Percentiles rank a stretch among this genome's conserved stretches.
Evolutionary conservation across 2,113 vertebrate genomes (phyloP).

Genomic region (Monopterus albus): DNA sequence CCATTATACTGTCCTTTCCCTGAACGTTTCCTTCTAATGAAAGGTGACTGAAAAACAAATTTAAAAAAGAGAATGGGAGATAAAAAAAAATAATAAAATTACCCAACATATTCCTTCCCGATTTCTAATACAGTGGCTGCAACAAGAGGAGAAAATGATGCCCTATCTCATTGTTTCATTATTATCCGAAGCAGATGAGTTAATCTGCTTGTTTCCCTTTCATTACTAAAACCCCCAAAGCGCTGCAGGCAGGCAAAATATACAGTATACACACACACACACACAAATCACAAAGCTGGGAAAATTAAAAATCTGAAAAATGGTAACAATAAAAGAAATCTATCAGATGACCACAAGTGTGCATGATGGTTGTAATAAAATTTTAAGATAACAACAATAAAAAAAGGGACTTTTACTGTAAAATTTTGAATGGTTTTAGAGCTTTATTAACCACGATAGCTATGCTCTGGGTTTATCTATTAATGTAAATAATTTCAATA

Average conservation of each 20-base stretch:
- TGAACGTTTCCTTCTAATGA: conserved; percentile 43
- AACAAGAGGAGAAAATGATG: conserved; percentile 44
- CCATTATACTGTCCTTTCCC: conserved; percentile 39
- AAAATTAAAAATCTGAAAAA: conserved; percentile 51
- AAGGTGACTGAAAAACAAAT: conserved; percentile 10
- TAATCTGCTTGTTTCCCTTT: conserved; percentile 79
- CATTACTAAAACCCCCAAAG: conserved; percentile 64
- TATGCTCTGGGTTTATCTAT: not conserved
- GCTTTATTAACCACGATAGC: conserved; percentile 1
- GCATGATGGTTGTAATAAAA: not conserved
- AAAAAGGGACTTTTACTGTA: conserved; percentile 13
- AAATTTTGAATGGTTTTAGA: not conserved
- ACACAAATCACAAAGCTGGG: conserved; percentile 55
- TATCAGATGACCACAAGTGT: conserved; percentile 24
- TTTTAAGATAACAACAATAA: conserved; percentile 19
- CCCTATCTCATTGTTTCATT: conserved; percentile 70
- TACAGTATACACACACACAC: too few relatives aligned
- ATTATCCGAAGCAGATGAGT: conserved; percentile 75
- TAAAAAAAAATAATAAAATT: conserved; percentile 60
- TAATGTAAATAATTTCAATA: not conserved
- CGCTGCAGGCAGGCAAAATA: conserved; percentile 60
- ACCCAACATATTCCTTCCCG: conserved; percentile 52
- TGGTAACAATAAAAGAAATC: conserved; percentile 47
- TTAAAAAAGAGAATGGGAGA: not conserved
- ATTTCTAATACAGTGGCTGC: conserved; percentile 52